These are phyloP conservation scores for Oscheius onirici DNA, from an alignment of 2,888 invertebrate genomes.

Conservation along the genomic window DNA sequence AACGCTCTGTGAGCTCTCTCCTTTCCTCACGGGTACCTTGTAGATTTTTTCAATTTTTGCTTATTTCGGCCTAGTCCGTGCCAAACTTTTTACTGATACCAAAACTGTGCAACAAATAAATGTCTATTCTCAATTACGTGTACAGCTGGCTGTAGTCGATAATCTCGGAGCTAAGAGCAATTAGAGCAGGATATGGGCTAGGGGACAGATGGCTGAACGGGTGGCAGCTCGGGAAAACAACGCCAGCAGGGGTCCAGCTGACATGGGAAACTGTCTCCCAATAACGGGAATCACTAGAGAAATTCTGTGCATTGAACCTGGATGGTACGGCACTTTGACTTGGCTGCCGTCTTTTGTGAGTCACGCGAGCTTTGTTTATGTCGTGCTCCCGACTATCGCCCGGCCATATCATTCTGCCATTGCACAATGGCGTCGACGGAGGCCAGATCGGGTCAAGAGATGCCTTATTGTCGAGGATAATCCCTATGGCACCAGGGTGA, in stretches of 20 bases:
- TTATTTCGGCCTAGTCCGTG: conserved; percentile 3
- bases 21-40: conserved; percentile 25
- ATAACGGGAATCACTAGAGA: background rate
- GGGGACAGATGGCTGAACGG: conserved; percentile 29
- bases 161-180: conserved; percentile 28
- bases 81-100: conserved; percentile 1
- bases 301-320: too few species aligned
- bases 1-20: conserved; percentile 13
- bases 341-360: too few species aligned
- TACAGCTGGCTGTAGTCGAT: conserved; percentile 16
- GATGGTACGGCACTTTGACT: too few species aligned
- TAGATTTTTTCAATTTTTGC: background rate
- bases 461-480: conserved; percentile 20
- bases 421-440: conserved; percentile 11
- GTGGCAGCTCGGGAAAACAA: conserved; percentile 26
- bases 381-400: background rate
- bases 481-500: conserved; percentile 13
- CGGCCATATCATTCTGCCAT: conserved; percentile 24
- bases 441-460: conserved; percentile 34
- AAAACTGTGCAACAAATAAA: conserved; percentile 26
- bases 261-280: background rate
- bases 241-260: conserved; percentile 12
- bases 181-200: background rate
- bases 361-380: conserved; percentile 7
- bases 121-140: background rate